Percentiles rank a stretch among this genome's conserved stretches.
Conservation (phyloP, 2,888 invertebrate genomes). For the Sisyra nigra region DNA sequence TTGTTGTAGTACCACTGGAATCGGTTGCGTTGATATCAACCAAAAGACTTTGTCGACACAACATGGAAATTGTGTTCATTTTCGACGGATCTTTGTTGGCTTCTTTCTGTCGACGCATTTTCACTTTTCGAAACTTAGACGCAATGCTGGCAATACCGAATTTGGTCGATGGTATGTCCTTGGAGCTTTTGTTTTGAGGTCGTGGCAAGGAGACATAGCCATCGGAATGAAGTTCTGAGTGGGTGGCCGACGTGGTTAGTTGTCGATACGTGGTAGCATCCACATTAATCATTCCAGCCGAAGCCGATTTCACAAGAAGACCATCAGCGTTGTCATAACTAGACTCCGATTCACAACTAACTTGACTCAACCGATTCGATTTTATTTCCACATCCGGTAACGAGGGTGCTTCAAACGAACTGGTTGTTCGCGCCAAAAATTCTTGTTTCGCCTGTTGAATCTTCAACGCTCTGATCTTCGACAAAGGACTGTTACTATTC, state of each 20-base stretch:
- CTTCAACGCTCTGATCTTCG: constrained; percentile 36
- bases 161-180: constrained; percentile 24
- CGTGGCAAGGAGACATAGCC: constrained; percentile 37
- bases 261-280: constrained; percentile 42
- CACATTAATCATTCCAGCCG: constrained; percentile 62
- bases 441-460: constrained; percentile 55
- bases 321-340: constrained; percentile 29
- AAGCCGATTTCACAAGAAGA: constrained; percentile 50
- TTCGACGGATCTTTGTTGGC: constrained; percentile 19
- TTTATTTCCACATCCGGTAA: background rate
- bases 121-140: constrained; percentile 40
- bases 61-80: constrained; percentile 45
- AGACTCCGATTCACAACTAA: constrained; percentile 46
- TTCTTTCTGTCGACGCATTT: constrained; percentile 28
- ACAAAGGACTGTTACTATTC: constrained; percentile 13
- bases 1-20: constrained; percentile 8
- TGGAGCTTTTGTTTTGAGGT: constrained; percentile 18
- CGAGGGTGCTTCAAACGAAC: constrained; percentile 8
- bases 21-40: constrained; percentile 33
- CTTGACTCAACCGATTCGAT: constrained; percentile 31
- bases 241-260: constrained; percentile 28
- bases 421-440: constrained; percentile 37
- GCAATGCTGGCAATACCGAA: constrained; percentile 39
- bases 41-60: constrained; percentile 60
- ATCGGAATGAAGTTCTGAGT: constrained; percentile 24